A percentile compares a stretch with the other conserved stretches of the same genome.
Evolutionary conservation across 2,797 vertebrate species (phyloP).

Genomic region (Tarsius wallacei): DNA sequence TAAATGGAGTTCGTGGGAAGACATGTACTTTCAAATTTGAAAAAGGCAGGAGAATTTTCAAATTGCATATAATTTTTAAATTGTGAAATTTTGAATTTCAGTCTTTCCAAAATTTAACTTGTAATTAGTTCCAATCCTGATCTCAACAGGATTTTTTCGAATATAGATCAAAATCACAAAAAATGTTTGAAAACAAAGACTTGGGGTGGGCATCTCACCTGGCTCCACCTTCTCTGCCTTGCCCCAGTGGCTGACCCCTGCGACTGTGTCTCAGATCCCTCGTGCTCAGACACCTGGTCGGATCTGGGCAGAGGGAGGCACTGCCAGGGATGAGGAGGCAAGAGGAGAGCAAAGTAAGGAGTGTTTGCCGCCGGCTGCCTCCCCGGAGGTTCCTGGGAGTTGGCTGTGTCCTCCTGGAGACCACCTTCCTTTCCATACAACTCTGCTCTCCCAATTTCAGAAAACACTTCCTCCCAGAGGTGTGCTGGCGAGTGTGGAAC

Average conservation of each 20-base stretch:
- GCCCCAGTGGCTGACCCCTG: not conserved
- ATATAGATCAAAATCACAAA: not conserved
- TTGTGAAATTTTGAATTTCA: not conserved
- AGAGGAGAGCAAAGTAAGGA: not conserved
- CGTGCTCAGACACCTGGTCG: not conserved
- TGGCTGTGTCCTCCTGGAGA: not conserved
- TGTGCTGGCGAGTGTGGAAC: not conserved
- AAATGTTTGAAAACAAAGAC: not conserved
- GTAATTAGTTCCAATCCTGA: conserved; percentile 20
- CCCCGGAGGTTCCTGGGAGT: not conserved
- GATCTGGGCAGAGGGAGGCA: not conserved
- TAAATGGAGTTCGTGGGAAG: not conserved
- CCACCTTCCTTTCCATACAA: not conserved
- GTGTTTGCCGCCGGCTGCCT: not conserved
- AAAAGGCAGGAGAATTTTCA: not conserved
- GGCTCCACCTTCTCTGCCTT: not conserved
- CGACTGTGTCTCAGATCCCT: not conserved
- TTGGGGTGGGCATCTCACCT: not conserved
- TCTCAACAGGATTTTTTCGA: not conserved
- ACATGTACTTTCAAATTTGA: not conserved
- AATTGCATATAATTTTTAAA: not conserved
- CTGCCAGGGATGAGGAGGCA: too few relatives aligned
- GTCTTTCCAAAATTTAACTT: conserved; percentile 17
- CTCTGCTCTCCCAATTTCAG: not conserved
- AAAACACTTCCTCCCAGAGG: not conserved